These are phyloP conservation scores for Mesaphorura yosii DNA, from an alignment of 1,140 invertebrate species.

Conservation along the genomic window DNA sequence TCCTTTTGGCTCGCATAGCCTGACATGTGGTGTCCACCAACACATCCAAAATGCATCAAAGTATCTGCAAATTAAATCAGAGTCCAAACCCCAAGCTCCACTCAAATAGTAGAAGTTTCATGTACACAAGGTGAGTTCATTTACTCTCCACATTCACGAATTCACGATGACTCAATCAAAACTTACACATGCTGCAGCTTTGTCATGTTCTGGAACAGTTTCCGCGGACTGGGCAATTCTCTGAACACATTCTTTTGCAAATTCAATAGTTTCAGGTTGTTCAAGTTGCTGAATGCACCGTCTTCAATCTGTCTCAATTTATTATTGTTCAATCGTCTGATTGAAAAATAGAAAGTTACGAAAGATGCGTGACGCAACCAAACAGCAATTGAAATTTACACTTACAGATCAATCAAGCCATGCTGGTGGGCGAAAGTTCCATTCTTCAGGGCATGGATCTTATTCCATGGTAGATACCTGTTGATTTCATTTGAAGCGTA, in stretches of 20 bases:
- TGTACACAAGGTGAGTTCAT: neutral
- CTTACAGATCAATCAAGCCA: slow-evolving; percentile 37
- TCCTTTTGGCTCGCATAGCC: slow-evolving; percentile 47
- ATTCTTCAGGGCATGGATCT: slow-evolving; percentile 32
- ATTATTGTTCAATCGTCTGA: slow-evolving; percentile 35
- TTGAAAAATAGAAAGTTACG: neutral
- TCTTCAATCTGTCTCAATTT: slow-evolving; percentile 32
- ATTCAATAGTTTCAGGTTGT: neutral
- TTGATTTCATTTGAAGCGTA: neutral
- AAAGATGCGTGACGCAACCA: neutral
- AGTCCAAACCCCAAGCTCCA: neutral
- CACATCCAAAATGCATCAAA: slow-evolving; percentile 52
- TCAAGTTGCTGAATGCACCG: slow-evolving; percentile 32
- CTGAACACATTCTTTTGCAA: slow-evolving; percentile 35
- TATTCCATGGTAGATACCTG: slow-evolving; percentile 38
- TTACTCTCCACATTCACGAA: neutral
- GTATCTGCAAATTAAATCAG: slow-evolving; percentile 38
- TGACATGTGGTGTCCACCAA: slow-evolving; percentile 44
- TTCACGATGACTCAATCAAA: neutral
- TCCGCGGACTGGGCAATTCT: slow-evolving; percentile 34
- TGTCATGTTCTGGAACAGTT: slow-evolving; percentile 37
- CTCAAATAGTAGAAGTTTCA: neutral
- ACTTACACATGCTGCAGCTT: slow-evolving; percentile 42
- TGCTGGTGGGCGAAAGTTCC: slow-evolving; percentile 35
- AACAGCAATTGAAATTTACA: slow-evolving; percentile 4